Percentiles rank a stretch among this genome's conserved stretches.
Evolutionary conservation across 2,113 vertebrate genomes (phyloP).

Genomic region (Larimichthys polyactis): DNA sequence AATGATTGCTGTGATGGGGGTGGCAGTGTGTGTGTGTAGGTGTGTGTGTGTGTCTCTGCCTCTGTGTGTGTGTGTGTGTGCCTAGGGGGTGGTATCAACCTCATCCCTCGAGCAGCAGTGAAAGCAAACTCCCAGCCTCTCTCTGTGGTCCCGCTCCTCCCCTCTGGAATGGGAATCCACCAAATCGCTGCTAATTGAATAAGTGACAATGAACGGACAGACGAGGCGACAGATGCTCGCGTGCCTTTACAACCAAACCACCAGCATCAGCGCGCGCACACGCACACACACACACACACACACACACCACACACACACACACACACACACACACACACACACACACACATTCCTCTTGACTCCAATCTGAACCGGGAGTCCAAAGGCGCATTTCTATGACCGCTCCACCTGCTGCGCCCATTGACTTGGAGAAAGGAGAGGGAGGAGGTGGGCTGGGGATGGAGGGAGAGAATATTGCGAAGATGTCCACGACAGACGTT

Average conservation of each 20-base stretch:
- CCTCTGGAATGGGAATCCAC: slow-evolving; percentile 67
- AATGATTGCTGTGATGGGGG: slow-evolving; percentile 66
- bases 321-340: slow-evolving; percentile 43
- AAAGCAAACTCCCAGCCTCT: slow-evolving; percentile 62
- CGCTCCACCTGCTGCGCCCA: slow-evolving; percentile 91
- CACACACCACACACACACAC: slow-evolving; percentile 39
- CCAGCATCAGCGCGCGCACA: slow-evolving; percentile 78
- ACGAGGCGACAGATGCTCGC: slow-evolving; percentile 96
- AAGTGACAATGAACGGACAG: slow-evolving; percentile 90
- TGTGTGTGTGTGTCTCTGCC: slow-evolving; percentile 1
- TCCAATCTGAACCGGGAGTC: slow-evolving; percentile 55
- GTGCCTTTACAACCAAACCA: slow-evolving; percentile 93
- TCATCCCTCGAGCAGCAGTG: slow-evolving; percentile 57
- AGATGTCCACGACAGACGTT: slow-evolving; percentile 83
- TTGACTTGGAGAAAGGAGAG: slow-evolving; percentile 76
- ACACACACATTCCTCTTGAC: slow-evolving; percentile 75
- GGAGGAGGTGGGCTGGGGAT: not conserved
- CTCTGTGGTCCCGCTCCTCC: slow-evolving; percentile 52
- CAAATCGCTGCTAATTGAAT: slow-evolving; percentile 92
- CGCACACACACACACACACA: slow-evolving; percentile 50
- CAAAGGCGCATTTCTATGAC: slow-evolving; percentile 61
- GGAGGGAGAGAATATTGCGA: not conserved
- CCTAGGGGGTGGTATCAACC: slow-evolving; percentile 40
- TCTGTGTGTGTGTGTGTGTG: slow-evolving; percentile 8
- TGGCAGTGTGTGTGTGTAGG: not conserved